These are phyloP conservation scores for Zeus faber DNA, from an alignment of 2,113 vertebrate genomes.

Conservation along the genomic window DNA sequence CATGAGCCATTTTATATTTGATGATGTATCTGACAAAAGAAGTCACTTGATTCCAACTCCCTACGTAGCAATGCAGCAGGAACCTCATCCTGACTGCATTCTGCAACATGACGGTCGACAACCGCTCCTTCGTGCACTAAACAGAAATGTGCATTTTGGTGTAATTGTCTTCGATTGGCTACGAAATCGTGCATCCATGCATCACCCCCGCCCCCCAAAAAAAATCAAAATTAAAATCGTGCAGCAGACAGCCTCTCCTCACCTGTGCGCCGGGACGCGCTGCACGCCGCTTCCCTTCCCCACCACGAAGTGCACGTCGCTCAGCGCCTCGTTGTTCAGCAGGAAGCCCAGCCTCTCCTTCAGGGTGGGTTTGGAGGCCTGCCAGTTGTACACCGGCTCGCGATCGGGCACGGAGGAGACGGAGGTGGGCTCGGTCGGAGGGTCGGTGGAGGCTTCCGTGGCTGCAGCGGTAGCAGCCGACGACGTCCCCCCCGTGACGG, in stretches of 20 bases:
- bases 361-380: slow-evolving; percentile 92
- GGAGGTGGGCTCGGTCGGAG: slow-evolving; percentile 64
- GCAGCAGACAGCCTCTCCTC: slow-evolving; percentile 37
- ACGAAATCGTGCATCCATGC: too few species aligned
- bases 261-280: slow-evolving; percentile 95
- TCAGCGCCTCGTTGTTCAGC: slow-evolving; percentile 95
- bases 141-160: too few species aligned
- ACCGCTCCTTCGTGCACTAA: too few species aligned
- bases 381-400: slow-evolving; percentile 93
- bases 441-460: slow-evolving; percentile 25
- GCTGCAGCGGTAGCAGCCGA: slow-evolving; percentile 34
- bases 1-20: too few species aligned
- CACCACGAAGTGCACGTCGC: slow-evolving; percentile 95
- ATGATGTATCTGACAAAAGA: too few species aligned
- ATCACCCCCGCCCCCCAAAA: too few species aligned
- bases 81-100: too few species aligned
- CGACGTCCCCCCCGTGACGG: slow-evolving; percentile 27
- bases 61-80: too few species aligned
- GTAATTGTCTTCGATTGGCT: too few species aligned
- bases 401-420: slow-evolving; percentile 77
- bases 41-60: too few species aligned
- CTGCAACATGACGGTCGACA: too few species aligned
- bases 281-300: slow-evolving; percentile 91
- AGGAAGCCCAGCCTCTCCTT: slow-evolving; percentile 91
- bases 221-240: too few species aligned